Percentiles rank a stretch among this genome's conserved stretches.
Conservation (phyloP, 23 tunicate genomes). For the Phallusia fumigata region DNA sequence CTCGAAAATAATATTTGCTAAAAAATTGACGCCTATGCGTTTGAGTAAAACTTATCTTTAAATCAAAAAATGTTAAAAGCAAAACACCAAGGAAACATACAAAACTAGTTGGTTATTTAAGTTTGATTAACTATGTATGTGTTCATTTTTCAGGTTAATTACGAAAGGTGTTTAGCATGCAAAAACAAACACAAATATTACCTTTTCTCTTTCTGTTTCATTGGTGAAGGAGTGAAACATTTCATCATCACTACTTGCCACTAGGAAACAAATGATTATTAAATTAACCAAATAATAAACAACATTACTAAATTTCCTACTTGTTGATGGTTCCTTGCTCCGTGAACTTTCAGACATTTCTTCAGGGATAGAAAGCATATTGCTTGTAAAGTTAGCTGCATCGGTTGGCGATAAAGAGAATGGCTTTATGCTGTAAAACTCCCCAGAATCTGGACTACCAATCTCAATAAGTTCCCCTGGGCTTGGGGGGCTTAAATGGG, state of each 20-base stretch:
- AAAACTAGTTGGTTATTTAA: too few relatives aligned
- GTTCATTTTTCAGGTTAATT: too few relatives aligned
- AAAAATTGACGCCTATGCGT: too few relatives aligned
- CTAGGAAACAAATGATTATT: constrained; percentile 14
- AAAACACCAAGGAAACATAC: too few relatives aligned
- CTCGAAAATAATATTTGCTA: too few relatives aligned
- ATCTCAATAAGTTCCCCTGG: constrained; percentile 6
- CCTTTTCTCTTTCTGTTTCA: constrained; percentile 45
- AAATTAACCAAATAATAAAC: too few relatives aligned
- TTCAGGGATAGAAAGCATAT: neutral
- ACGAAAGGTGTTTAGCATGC: too few relatives aligned
- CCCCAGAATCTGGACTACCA: constrained; percentile 45
- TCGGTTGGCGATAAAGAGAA: constrained; percentile 10
- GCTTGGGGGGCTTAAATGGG: constrained; percentile 17
- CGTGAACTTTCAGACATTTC: neutral
- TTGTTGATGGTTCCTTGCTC: constrained; percentile 8
- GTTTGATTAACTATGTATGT: too few relatives aligned
- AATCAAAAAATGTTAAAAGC: too few relatives aligned
- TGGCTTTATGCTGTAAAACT: constrained; percentile 29
- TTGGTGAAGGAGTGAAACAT: constrained; percentile 72
- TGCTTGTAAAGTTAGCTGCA: neutral
- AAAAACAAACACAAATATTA: neutral
- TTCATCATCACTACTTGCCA: constrained; percentile 60
- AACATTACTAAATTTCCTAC: neutral
- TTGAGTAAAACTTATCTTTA: too few relatives aligned